Conservation (phyloP, 2,888 invertebrate species). For the Liopterus haemorrhoidalis region DNA sequence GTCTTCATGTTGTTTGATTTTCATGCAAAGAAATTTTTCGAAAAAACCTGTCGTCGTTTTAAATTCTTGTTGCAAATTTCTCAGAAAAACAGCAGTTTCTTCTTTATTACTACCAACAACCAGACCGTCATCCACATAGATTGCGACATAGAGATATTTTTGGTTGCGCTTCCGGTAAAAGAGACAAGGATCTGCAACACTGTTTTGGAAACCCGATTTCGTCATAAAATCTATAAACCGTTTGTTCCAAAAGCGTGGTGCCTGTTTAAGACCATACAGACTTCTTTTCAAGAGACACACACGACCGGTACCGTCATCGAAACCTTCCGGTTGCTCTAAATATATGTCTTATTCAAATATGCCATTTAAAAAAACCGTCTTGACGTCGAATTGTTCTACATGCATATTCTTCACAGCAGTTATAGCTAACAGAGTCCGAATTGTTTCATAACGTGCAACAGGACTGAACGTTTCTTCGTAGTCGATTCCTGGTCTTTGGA, state of each 20-base stretch:
- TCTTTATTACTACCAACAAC: conserved; percentile 24
- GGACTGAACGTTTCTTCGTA: conserved; percentile 35
- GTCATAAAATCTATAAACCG: conserved; percentile 33
- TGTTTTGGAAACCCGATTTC: conserved; percentile 10
- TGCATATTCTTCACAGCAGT: conserved; percentile 28
- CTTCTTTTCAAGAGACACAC: conserved; percentile 37
- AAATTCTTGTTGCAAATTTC: conserved; percentile 22
- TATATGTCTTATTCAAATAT: conserved; percentile 36
- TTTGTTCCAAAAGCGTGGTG: conserved; percentile 38
- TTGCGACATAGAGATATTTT: conserved; percentile 29
- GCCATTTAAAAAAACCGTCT: conserved; percentile 36
- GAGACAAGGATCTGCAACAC: conserved; percentile 34
- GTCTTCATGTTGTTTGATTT: conserved; percentile 25
- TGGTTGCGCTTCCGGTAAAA: conserved; percentile 27
- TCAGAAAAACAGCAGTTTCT: conserved; percentile 24
- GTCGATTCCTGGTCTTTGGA: conserved; percentile 29
- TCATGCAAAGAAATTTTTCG: conserved; percentile 16
- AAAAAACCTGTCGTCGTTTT: conserved; percentile 18
- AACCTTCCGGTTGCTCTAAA: conserved; percentile 38
- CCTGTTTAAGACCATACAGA: conserved; percentile 41
- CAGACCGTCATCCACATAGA: conserved; percentile 38
- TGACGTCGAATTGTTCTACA: conserved; percentile 34
- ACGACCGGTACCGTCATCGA: conserved; percentile 29
- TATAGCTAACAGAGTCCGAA: conserved; percentile 29
- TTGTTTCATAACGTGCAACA: conserved; percentile 32